Conservation (phyloP, 2,113 vertebrate genomes). For the Pimephales promelas region DNA sequence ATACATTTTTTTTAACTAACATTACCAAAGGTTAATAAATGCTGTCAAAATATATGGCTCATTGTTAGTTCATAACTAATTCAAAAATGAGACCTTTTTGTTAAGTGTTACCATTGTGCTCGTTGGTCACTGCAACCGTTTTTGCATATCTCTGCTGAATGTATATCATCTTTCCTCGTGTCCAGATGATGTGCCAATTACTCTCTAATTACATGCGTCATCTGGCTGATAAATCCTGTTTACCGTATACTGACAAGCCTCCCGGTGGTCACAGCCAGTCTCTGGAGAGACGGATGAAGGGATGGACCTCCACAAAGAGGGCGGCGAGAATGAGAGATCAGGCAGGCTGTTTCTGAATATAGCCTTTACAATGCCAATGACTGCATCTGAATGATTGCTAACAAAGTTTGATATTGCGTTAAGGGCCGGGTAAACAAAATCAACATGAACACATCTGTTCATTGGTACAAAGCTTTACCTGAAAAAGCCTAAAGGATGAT, state of each 20-base stretch:
- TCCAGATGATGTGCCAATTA: slow-evolving; percentile 83
- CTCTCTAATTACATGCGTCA: slow-evolving; percentile 81
- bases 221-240: slow-evolving; percentile 83
- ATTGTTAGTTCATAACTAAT: background rate
- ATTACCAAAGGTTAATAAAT: too few species aligned
- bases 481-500: background rate
- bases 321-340: slow-evolving; percentile 24
- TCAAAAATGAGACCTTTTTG: background rate
- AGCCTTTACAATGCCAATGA: background rate
- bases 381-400: slow-evolving; percentile 22
- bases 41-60: background rate
- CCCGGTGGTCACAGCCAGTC: slow-evolving; percentile 64
- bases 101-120: slow-evolving; percentile 6
- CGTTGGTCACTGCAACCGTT: slow-evolving; percentile 43
- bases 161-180: slow-evolving; percentile 77
- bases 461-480: background rate
- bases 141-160: slow-evolving; percentile 63
- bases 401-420: background rate
- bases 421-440: background rate
- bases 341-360: slow-evolving; percentile 35
- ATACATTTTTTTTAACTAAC: too few species aligned
- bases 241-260: slow-evolving; percentile 73
- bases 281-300: slow-evolving; percentile 58
- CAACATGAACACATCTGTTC: background rate
- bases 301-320: slow-evolving; percentile 48